Conservation (phyloP, 1,140 invertebrate species). For the Macrotrachela quadricornifera region DNA sequence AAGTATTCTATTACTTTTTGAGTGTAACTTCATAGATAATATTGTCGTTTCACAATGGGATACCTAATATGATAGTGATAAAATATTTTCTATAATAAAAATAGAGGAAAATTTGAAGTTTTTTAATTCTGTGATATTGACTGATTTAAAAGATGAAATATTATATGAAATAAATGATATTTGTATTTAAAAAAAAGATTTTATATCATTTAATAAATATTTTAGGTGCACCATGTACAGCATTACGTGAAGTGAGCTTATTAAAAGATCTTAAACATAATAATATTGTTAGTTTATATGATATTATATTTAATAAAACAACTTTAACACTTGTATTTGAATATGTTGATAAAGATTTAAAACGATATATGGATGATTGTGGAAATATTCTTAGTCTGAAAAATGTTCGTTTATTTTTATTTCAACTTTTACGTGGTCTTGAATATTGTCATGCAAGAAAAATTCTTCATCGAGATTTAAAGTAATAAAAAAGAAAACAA, state of each 20-base stretch:
- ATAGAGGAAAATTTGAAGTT: too few relatives aligned
- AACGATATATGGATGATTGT: slow-evolving; percentile 50
- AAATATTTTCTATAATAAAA: too few relatives aligned
- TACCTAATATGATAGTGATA: too few relatives aligned
- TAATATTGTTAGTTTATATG: slow-evolving; percentile 89
- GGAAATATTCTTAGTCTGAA: slow-evolving; percentile 41
- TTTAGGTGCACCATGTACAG: slow-evolving; percentile 43
- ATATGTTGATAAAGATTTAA: slow-evolving; percentile 59
- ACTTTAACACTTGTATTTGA: slow-evolving; percentile 95
- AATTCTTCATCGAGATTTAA: slow-evolving; percentile 48
- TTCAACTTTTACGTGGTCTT: slow-evolving; percentile 44
- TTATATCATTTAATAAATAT: too few relatives aligned
- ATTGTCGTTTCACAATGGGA: too few relatives aligned
- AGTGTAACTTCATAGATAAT: too few relatives aligned
- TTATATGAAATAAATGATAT: too few relatives aligned
- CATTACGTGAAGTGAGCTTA: slow-evolving; percentile 59
- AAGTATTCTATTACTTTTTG: too few relatives aligned
- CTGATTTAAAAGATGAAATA: too few relatives aligned
- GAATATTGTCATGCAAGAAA: slow-evolving; percentile 44
- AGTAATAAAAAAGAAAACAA: slow-evolving; percentile 15
- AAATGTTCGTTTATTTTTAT: slow-evolving; percentile 44
- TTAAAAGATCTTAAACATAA: slow-evolving; percentile 86
- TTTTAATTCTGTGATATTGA: too few relatives aligned
- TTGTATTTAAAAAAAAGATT: too few relatives aligned
- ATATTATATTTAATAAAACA: slow-evolving; percentile 85